Conservation (phyloP, 92 coral and sea anemone genomes). For the Epizoanthus rinbou region DNA sequence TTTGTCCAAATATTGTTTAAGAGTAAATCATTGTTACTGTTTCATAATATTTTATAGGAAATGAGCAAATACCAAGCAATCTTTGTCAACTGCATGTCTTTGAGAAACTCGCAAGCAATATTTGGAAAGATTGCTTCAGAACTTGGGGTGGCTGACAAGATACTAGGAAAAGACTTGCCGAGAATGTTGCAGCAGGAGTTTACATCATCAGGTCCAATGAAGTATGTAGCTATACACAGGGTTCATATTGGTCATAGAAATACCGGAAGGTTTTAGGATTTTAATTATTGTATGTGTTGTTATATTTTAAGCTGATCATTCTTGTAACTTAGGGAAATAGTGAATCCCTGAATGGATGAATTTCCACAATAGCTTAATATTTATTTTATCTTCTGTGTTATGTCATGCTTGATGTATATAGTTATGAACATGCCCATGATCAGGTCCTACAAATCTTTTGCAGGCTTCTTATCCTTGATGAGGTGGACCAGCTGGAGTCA, state of each 20-base stretch:
- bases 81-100: conserved; percentile 94
- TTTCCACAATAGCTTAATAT: no score
- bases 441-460: not conserved
- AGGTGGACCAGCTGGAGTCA: conserved; percentile 93
- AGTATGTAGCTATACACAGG: conserved; percentile 33
- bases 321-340: no score
- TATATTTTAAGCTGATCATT: no score
- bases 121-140: conserved; percentile 83
- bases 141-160: conserved; percentile 70
- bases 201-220: conserved; percentile 70
- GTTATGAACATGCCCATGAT: no score
- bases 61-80: conserved; percentile 72
- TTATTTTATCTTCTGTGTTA: no score
- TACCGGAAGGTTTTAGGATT: no score
- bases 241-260: not conserved
- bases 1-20: not conserved
- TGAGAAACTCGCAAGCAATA: conserved; percentile 79
- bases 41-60: conserved; percentile 44
- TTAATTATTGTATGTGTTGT: no score
- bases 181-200: conserved; percentile 82
- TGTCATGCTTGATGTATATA: no score
- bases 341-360: no score
- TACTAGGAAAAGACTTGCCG: conserved; percentile 74
- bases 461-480: conserved; percentile 94
- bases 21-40: not conserved